Evolutionary conservation across 2,113 vertebrate species (phyloP).

Genomic region (Parotia lawesii): DNA sequence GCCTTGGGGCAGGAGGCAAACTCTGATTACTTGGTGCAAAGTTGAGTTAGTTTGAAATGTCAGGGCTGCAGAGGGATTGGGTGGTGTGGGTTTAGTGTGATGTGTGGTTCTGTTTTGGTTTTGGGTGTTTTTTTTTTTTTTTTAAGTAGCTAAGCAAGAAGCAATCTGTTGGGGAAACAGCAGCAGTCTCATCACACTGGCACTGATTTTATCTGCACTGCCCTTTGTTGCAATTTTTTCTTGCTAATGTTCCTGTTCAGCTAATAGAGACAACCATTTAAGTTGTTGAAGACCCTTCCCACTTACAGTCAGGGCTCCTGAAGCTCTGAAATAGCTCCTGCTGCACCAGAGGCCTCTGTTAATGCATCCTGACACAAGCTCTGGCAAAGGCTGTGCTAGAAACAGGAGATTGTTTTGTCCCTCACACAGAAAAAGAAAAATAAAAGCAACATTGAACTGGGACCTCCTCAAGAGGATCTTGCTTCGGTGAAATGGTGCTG

Average conservation of each 20-base stretch:
- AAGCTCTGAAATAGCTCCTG: not conserved
- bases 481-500: not conserved
- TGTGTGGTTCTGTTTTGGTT: not conserved
- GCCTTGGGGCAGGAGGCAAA: not conserved
- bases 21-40: not conserved
- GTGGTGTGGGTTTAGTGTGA: not conserved
- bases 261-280: not conserved
- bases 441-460: not conserved
- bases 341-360: not conserved
- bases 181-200: not conserved
- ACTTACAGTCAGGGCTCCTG: not conserved
- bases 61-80: not conserved
- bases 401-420: not conserved
- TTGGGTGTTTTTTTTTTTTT: no score
- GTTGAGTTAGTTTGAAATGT: not conserved
- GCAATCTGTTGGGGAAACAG: not conserved
- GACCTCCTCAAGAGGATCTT: not conserved
- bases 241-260: not conserved
- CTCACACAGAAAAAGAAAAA: not conserved
- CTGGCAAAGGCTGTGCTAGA: not conserved
- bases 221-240: not conserved
- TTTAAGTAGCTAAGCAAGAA: not conserved
- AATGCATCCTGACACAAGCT: not conserved
- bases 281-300: not conserved
- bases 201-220: not conserved